A percentile compares a stretch with the other conserved stretches of the same genome.
Conservation (phyloP, 2,113 vertebrate genomes). For the Prochilodus magdalenae region DNA sequence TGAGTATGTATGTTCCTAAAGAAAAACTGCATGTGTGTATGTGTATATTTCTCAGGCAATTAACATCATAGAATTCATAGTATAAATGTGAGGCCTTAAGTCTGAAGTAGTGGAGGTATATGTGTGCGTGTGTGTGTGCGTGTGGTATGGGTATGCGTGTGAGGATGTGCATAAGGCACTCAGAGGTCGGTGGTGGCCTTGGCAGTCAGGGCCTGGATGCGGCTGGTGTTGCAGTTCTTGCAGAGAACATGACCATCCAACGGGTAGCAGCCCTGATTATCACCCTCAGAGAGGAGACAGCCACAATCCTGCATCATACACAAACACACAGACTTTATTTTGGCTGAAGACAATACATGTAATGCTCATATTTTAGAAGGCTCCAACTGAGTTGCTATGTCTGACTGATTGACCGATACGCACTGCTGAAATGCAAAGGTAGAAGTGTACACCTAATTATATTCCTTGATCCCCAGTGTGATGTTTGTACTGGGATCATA, state of each 20-base stretch:
- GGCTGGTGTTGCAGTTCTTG: slow-evolving; percentile 93
- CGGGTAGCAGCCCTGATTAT: slow-evolving; percentile 98
- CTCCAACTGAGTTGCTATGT: too few relatives aligned
- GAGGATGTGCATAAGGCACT: slow-evolving; percentile 65
- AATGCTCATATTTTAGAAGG: too few relatives aligned
- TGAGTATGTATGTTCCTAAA: neutral
- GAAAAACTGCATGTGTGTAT: neutral
- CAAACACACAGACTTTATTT: slow-evolving; percentile 17
- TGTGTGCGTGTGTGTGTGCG: slow-evolving; percentile 30
- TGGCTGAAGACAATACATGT: slow-evolving; percentile 12
- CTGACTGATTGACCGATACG: too few relatives aligned
- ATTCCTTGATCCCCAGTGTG: too few relatives aligned
- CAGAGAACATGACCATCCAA: slow-evolving; percentile 97
- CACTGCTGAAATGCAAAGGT: too few relatives aligned
- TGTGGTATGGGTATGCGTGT: slow-evolving; percentile 22
- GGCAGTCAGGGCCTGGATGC: slow-evolving; percentile 94
- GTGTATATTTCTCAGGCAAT: neutral
- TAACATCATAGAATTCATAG: neutral
- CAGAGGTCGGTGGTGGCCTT: slow-evolving; percentile 98
- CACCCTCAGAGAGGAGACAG: slow-evolving; percentile 93
- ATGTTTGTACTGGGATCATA: too few relatives aligned
- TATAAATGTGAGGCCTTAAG: neutral
- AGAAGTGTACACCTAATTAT: too few relatives aligned
- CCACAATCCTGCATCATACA: slow-evolving; percentile 85
- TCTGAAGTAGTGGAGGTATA: slow-evolving; percentile 23